These are phyloP conservation scores for Erethizon dorsatum DNA, from an alignment of 2,797 vertebrate genomes.

Conservation along the genomic window DNA sequence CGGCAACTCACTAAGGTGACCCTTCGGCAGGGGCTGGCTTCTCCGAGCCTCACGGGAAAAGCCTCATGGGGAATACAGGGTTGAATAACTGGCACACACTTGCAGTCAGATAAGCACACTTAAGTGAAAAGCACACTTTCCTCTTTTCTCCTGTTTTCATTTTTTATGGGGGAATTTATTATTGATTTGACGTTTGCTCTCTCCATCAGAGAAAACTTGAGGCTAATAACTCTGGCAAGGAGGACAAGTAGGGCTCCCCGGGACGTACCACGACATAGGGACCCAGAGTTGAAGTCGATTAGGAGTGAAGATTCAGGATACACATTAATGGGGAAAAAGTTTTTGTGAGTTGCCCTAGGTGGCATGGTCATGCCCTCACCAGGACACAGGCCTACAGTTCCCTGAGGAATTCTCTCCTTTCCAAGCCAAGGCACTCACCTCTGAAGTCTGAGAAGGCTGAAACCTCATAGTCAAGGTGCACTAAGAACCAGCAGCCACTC, in stretches of 20 bases:
- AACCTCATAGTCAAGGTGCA: neutral
- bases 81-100: neutral
- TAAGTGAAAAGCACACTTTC: neutral
- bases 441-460: neutral
- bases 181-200: slow-evolving; percentile 58
- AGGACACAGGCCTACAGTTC: neutral
- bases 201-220: slow-evolving; percentile 68
- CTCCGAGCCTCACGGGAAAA: neutral
- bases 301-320: neutral
- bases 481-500: neutral
- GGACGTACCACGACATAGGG: neutral
- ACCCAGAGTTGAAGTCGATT: neutral
- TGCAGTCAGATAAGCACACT: neutral
- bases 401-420: neutral
- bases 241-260: neutral
- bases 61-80: neutral
- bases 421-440: neutral
- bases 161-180: slow-evolving; percentile 58
- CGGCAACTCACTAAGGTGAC: neutral
- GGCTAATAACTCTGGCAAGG: neutral
- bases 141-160: slow-evolving; percentile 13
- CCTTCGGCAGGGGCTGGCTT: neutral
- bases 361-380: neutral
- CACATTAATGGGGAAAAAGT: too few species aligned
- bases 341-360: neutral